These are phyloP conservation scores for Drosophila lowei DNA, from an alignment of 1,140 invertebrate species.

Conservation along the genomic window DNA sequence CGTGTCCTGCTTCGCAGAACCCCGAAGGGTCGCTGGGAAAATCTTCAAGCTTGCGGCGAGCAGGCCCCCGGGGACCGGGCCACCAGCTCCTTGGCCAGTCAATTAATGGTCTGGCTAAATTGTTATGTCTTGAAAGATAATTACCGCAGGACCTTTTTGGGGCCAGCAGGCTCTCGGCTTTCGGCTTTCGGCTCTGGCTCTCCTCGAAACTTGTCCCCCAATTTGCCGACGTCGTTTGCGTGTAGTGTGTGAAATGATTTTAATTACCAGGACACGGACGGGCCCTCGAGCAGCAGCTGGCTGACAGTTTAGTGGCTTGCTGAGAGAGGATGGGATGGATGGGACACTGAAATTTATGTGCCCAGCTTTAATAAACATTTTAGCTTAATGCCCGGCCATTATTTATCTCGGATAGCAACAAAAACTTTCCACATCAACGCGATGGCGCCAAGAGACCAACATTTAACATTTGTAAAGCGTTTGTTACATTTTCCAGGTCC, in stretches of 20 bases:
- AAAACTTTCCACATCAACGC: slow-evolving; percentile 64
- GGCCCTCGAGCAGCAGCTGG: slow-evolving; percentile 51
- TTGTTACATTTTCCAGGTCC: slow-evolving; percentile 63
- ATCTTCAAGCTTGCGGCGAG: slow-evolving; percentile 41
- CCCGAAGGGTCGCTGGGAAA: slow-evolving; percentile 4
- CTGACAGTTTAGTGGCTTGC: slow-evolving; percentile 50
- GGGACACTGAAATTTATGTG: slow-evolving; percentile 51
- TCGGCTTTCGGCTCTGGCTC: no score
- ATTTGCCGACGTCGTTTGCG: slow-evolving; percentile 68
- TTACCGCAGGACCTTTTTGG: slow-evolving; percentile 65
- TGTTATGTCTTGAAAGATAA: slow-evolving; percentile 82
- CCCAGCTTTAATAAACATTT: slow-evolving; percentile 75
- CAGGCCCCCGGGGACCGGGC: slow-evolving; percentile 30
- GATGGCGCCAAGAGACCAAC: slow-evolving; percentile 75
- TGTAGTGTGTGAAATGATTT: slow-evolving; percentile 79
- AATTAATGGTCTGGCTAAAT: slow-evolving; percentile 79
- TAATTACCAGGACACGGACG: slow-evolving; percentile 58
- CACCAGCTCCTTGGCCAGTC: slow-evolving; percentile 38
- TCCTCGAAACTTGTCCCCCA: slow-evolving; percentile 24
- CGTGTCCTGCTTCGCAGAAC: slow-evolving; percentile 45
- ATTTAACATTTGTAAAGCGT: slow-evolving; percentile 77
- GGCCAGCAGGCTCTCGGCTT: slow-evolving; percentile 1
- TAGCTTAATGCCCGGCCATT: slow-evolving; percentile 73
- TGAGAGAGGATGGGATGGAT: neutral
- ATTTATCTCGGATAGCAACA: slow-evolving; percentile 61